Percentiles rank a stretch among this genome's conserved stretches.
phyloP scores from a whole-genome alignment of 2,113 vertebrate genomes.

The Zosterops hypoxanthus region DNA sequence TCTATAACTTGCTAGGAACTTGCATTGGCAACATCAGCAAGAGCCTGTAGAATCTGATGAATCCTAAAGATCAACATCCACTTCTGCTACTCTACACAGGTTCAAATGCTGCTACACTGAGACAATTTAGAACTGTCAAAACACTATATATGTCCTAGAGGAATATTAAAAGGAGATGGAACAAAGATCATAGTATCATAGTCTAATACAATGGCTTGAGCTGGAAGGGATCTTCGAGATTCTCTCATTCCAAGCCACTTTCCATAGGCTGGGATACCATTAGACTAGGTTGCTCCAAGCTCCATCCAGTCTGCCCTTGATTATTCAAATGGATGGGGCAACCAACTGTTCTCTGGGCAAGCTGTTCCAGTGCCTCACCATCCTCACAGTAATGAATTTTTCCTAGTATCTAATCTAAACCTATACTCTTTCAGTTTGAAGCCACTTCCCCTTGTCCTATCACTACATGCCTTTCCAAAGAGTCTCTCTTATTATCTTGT shows the following conservation, averaged over 20 bases:
- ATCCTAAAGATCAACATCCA: rapidly evolving
- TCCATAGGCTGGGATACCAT: background rate
- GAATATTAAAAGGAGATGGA: background rate
- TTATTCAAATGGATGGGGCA: background rate
- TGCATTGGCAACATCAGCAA: rapidly evolving
- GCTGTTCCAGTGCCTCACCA: background rate
- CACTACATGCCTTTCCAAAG: background rate
- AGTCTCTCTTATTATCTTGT: background rate
- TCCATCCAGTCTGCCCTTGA: background rate
- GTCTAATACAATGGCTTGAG: no score
- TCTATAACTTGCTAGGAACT: background rate
- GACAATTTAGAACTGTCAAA: background rate
- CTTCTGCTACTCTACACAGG: background rate
- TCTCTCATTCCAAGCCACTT: background rate
- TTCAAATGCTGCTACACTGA: rapidly evolving
- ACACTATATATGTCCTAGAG: background rate
- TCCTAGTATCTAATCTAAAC: background rate
- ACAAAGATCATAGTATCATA: background rate
- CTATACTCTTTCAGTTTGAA: background rate
- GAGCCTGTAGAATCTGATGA: background rate
- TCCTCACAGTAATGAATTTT: background rate
- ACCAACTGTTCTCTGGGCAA: background rate
- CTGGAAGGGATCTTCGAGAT: background rate
- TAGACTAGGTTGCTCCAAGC: background rate
- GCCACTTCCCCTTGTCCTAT: background rate